Evolutionary conservation across 2,797 vertebrate species (phyloP), one percentile per base, ranked within the genome.

Genomic region (Margarornis squamiger): DNA sequence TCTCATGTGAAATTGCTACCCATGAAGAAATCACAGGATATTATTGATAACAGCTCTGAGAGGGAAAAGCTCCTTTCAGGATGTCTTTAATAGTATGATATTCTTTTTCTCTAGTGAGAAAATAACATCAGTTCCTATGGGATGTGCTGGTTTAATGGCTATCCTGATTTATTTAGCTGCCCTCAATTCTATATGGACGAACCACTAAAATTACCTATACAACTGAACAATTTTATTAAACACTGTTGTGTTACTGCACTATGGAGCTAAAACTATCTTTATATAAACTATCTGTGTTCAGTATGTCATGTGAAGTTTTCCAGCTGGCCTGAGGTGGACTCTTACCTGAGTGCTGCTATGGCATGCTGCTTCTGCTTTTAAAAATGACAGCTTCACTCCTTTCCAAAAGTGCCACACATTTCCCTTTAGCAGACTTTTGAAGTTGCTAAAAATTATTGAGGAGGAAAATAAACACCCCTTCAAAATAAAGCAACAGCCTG

Each of bases 391-490:
- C 93, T 92, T 93, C 95, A 90, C 95, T 97, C 80, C 74, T 63
- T 93, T 94, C 90, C 48, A 67, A 65, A 96, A 96, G 85, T 94
- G 58, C 90, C 93, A 38, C 54, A 83, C 74, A 36, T 95, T 97
- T 96, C 90, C 93, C 71, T 94, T 94, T 4, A 67, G 84, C 89
- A 91, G 93, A 4, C 72, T 93, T 97, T 88, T 93, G 45, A 94
- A 92, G 54, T 91, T 96, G 88, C 78, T 97, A 91, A 95, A 95
- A 97, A 94, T 62, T 96, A 95, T 38, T 91, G 90, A 93, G 90
- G 90, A 92, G 92, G 87, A 73, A 93, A 97, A 88, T 92, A 96
- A 97, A 93, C 63, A 80, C 96, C 49, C 67, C 83, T 94, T 86
- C 82, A 95, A 73, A 96, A 88, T 86, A 94, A 93, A 83, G 89